phyloP scores from a whole-genome alignment of 2,113 vertebrate genomes.

The Cinclus cinclus region DNA sequence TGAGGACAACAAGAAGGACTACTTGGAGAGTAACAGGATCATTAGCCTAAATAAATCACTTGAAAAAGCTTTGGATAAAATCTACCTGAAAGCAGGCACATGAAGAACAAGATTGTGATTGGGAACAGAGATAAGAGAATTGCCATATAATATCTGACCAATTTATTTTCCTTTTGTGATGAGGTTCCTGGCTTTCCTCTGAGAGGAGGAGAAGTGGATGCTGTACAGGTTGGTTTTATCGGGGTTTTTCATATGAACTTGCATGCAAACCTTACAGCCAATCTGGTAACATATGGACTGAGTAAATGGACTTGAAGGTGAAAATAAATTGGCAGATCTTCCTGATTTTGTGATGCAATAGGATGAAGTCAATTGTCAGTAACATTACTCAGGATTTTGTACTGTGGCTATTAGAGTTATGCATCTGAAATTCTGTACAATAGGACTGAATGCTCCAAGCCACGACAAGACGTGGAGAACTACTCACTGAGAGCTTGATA shows the following conservation, averaged over 20 bases:
- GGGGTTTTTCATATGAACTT: background rate
- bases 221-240: background rate
- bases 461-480: background rate
- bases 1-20: background rate
- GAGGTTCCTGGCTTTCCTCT: background rate
- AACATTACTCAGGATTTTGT: background rate
- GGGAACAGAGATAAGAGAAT: background rate
- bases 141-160: background rate
- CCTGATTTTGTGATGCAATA: background rate
- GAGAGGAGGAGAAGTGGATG: background rate
- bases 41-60: background rate
- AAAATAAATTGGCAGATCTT: background rate
- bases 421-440: background rate
- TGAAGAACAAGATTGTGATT: background rate
- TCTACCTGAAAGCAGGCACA: background rate
- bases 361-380: background rate
- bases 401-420: background rate
- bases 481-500: background rate
- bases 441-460: background rate
- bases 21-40: background rate
- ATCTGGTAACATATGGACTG: background rate
- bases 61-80: background rate
- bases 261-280: background rate
- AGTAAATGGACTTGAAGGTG: background rate
- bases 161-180: background rate